phyloP scores from a whole-genome alignment of 2,888 invertebrate species.

The Drosophila kokeensis region DNA sequence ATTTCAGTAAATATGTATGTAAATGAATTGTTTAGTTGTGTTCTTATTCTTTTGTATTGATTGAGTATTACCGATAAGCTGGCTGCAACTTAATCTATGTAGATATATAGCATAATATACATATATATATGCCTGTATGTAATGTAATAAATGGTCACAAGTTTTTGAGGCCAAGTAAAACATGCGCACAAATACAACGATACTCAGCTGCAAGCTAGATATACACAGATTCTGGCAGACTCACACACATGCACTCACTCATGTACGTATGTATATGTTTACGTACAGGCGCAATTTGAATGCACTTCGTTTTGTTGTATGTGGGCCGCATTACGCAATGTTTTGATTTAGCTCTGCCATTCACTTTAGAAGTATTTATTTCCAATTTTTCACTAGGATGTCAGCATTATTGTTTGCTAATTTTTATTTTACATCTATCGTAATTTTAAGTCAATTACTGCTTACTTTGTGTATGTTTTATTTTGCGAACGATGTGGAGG shows the following conservation, averaged over 20 bases:
- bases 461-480: conserved; percentile 59
- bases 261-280: conserved; percentile 8
- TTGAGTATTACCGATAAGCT: conserved; percentile 55
- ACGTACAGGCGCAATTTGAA: conserved; percentile 45
- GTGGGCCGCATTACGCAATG: conserved; percentile 65
- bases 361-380: conserved; percentile 24
- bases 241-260: conserved; percentile 7
- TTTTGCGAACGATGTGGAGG: conserved; percentile 38
- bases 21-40: background rate
- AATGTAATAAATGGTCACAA: conserved; percentile 45
- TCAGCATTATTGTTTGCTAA: background rate
- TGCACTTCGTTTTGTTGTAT: conserved; percentile 60
- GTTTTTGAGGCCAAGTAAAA: conserved; percentile 68
- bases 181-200: conserved; percentile 56
- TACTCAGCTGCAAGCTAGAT: conserved; percentile 50
- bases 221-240: conserved; percentile 21
- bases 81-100: conserved; percentile 24
- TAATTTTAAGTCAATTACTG: conserved; percentile 20
- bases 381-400: background rate
- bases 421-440: background rate
- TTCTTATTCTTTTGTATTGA: conserved; percentile 7
- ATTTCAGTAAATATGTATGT: conserved; percentile 3
- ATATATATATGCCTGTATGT: conserved; percentile 5
- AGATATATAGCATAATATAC: background rate
- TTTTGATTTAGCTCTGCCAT: conserved; percentile 47